Evolutionary conservation across 1,140 invertebrate genomes (phyloP), one percentile per base, ranked within the genome.

Genomic region (Drosophila takahashii): DNA sequence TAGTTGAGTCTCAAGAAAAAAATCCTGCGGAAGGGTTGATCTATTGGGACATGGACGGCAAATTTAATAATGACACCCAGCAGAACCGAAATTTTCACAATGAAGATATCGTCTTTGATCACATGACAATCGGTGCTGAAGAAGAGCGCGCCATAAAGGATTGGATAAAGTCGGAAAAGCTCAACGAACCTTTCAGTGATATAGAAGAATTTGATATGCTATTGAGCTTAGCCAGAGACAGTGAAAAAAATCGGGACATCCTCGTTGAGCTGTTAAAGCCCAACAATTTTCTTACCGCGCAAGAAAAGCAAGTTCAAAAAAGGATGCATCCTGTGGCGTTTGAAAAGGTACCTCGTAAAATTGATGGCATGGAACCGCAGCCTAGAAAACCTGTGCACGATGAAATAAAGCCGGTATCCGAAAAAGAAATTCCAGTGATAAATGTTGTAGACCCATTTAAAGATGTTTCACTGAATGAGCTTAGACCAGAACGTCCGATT

Each of bases 171-270:
- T 27, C 57, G 3, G 58, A 67, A 15, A 3, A 34, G 6, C 22
- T 79, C 0, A 39, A 44, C 26, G 48, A 58, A 1, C 57, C 67
- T 0, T 13, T 54, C 0, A 54, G 52, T 9, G 77, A 79, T 8
- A 67, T 79, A 6, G 57, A 67, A 3, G 52, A 56, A 8, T 79
- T 26, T 9, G 57, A 79, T n/a, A 42, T 45, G 47, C 27, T 77
- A 0, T 18, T 72, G 11, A 44, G 4, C 16, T 36, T 79, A 47
- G 61, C 61, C 6, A 48, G 37, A 4, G 59, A 70, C 3, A n/a
- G 4, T 4, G 32, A 53, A 8, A 41, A 45, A 8, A 73, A 41
- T 8, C 26, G 42, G 13, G n/a, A 41, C 0, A 0, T 36, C 1
- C 34, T 79, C 10, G 48, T 32, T 6, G 37, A 73, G 0, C 2